These are phyloP conservation scores for Beaufortia kweichowensis DNA, from an alignment of 2,113 vertebrate genomes.

Conservation along the genomic window DNA sequence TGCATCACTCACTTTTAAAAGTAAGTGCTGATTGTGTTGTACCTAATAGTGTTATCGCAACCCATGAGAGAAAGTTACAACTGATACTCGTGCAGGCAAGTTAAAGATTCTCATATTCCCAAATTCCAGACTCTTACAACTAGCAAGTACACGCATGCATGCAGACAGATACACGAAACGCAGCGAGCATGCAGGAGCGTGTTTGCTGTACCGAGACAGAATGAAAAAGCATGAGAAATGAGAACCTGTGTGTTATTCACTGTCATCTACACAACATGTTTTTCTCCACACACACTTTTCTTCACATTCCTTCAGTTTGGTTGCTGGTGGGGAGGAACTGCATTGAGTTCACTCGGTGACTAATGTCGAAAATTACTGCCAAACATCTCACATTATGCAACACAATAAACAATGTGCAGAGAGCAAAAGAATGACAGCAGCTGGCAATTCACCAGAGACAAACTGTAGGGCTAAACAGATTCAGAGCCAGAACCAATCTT, in stretches of 20 bases:
- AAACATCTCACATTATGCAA: conserved; percentile 57
- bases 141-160: conserved; percentile 4
- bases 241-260: not conserved
- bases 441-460: conserved; percentile 16
- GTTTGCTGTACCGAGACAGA: conserved; percentile 23
- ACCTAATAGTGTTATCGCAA: no score
- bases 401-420: conserved; percentile 46
- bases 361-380: conserved; percentile 7
- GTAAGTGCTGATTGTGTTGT: no score
- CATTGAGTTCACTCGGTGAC: conserved; percentile 26
- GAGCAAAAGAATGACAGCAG: not conserved
- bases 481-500: conserved; percentile 12
- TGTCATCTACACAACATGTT: conserved; percentile 5
- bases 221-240: not conserved
- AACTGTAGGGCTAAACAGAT: not conserved
- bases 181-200: conserved; percentile 41
- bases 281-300: not conserved
- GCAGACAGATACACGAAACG: not conserved
- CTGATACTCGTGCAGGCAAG: not conserved
- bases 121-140: conserved; percentile 42
- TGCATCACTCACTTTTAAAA: no score
- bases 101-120: not conserved
- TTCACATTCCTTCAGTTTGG: not conserved
- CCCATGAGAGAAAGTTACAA: not conserved
- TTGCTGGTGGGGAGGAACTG: not conserved